These are phyloP conservation scores for Calephelis nemesis DNA, from an alignment of 1,140 invertebrate genomes.

Conservation along the genomic window DNA sequence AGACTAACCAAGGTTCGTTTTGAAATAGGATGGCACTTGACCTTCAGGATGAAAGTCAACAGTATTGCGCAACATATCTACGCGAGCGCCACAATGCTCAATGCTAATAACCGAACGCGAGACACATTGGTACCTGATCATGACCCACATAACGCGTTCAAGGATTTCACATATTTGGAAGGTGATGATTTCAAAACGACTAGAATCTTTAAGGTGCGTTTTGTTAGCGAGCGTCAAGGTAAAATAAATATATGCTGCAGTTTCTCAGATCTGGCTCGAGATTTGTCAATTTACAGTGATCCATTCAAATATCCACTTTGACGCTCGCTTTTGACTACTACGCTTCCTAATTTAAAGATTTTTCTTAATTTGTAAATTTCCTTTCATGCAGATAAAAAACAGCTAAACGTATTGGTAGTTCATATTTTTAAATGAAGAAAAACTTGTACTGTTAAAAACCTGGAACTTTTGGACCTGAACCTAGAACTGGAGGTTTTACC, in stretches of 20 bases:
- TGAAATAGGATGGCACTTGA: slow-evolving; percentile 79
- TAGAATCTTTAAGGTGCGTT: slow-evolving; percentile 68
- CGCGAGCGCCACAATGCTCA: slow-evolving; percentile 55
- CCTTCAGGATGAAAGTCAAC: slow-evolving; percentile 79
- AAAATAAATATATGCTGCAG: slow-evolving; percentile 28
- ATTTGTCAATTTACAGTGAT: neutral
- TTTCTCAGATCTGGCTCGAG: slow-evolving; percentile 25
- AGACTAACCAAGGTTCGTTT: slow-evolving; percentile 72
- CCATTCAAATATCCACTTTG: neutral
- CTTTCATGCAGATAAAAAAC: too few species aligned
- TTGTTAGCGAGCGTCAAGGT: slow-evolving; percentile 59
- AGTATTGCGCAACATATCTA: slow-evolving; percentile 69
- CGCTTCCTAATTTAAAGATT: too few species aligned
- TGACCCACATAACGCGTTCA: slow-evolving; percentile 75
- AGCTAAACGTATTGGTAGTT: too few species aligned
- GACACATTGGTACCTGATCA: slow-evolving; percentile 72
- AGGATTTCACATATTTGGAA: slow-evolving; percentile 79
- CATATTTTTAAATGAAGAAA: too few species aligned
- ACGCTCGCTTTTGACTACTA: neutral
- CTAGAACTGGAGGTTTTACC: too few species aligned
- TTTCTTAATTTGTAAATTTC: too few species aligned
- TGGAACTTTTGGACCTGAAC: too few species aligned
- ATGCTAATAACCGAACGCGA: slow-evolving; percentile 71
- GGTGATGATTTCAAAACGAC: slow-evolving; percentile 73
- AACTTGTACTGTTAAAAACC: too few species aligned